Conservation (phyloP, 92 coral and sea anemone species). For the Metridium senile region DNA sequence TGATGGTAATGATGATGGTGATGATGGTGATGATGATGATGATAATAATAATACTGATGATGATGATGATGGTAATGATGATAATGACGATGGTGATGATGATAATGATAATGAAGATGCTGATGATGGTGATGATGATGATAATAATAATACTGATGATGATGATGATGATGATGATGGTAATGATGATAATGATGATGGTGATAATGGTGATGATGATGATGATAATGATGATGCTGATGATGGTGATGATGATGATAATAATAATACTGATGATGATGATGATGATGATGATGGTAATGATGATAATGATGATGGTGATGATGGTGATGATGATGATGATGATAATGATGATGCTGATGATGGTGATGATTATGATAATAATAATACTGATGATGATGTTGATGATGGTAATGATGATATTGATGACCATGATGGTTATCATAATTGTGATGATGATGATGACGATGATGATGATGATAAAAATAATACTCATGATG, state of each 20-base stretch:
- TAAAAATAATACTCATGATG: not conserved
- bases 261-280: no score
- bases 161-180: not conserved
- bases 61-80: no score
- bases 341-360: no score
- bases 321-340: not conserved
- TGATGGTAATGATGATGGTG: not conserved
- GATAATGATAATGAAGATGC: not conserved
- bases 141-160: not conserved
- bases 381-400: not conserved
- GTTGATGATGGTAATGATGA: no score
- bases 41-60: no score
- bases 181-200: no score
- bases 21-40: not conserved
- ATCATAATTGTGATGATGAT: no score
- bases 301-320: not conserved
- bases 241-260: no score
- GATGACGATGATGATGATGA: not conserved
- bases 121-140: no score
- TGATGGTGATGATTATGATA: not conserved
- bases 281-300: no score
- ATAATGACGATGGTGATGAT: not conserved
- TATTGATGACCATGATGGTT: no score
- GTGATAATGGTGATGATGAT: not conserved
- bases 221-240: not conserved